A percentile compares a stretch with the other conserved stretches of the same genome.
Conservation (phyloP, 2,888 invertebrate species). For the Chloromyia formosa region DNA sequence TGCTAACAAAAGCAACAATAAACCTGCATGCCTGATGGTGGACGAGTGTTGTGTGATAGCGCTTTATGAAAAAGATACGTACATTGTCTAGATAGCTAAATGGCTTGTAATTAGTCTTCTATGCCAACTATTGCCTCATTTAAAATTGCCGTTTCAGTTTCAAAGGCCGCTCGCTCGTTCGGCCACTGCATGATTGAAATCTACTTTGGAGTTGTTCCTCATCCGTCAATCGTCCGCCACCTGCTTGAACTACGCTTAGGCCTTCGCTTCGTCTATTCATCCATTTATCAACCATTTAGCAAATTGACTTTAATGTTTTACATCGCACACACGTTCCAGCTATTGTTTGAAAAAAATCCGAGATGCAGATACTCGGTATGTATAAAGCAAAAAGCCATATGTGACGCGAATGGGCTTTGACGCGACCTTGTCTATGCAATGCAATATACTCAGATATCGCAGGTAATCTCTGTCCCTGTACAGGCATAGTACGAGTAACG, state of each 20-base stretch:
- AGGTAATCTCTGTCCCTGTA: neutral
- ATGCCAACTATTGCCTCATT: neutral
- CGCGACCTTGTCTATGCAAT: constrained; percentile 26
- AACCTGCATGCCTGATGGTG: too few relatives aligned
- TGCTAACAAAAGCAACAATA: too few relatives aligned
- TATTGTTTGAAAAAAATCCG: neutral
- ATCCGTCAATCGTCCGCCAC: neutral
- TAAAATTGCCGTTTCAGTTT: neutral
- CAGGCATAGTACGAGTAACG: neutral
- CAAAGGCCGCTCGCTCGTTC: neutral
- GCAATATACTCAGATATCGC: neutral
- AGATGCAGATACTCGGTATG: neutral
- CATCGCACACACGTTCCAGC: too few relatives aligned
- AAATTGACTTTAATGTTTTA: constrained; percentile 23
- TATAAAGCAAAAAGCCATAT: constrained; percentile 2
- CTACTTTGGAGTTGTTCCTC: neutral
- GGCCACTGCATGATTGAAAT: too few relatives aligned
- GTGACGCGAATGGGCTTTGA: constrained; percentile 18
- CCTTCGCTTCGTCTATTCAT: neutral
- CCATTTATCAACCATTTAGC: constrained; percentile 12
- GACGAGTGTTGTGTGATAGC: neutral
- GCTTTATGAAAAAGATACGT: neutral
- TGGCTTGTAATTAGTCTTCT: neutral
- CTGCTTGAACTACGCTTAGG: neutral
- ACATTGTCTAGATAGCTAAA: neutral